Evolutionary conservation across 2,888 invertebrate species (phyloP).

Genomic region (Himalopsyche kuldschensis): DNA sequence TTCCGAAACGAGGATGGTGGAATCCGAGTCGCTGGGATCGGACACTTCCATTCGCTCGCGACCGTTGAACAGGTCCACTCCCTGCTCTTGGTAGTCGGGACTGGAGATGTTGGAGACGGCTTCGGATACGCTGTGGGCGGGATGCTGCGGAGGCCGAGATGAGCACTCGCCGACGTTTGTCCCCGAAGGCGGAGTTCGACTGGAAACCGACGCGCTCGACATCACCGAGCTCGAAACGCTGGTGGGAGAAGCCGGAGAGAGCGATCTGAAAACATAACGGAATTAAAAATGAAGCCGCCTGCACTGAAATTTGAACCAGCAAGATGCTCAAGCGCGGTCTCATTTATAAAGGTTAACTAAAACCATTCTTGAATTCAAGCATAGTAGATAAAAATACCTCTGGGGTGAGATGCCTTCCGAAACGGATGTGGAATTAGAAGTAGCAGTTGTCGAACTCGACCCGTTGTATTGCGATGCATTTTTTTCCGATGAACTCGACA

Average conservation of each 20-base stretch:
- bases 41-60: constrained; percentile 85
- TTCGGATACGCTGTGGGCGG: constrained; percentile 73
- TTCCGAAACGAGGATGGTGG: constrained; percentile 82
- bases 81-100: constrained; percentile 87
- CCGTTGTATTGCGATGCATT: constrained; percentile 62
- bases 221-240: constrained; percentile 86
- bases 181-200: constrained; percentile 56
- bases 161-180: constrained; percentile 43
- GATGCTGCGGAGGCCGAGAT: constrained; percentile 46
- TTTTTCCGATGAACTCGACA: constrained; percentile 61
- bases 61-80: constrained; percentile 76
- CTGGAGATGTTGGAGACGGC: constrained; percentile 88
- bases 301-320: too few relatives aligned
- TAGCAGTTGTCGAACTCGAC: constrained; percentile 61
- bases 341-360: not conserved
- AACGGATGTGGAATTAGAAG: constrained; percentile 62
- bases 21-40: constrained; percentile 88
- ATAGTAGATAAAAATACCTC: constrained; percentile 44
- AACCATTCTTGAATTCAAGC: too few relatives aligned
- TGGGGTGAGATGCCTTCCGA: constrained; percentile 57
- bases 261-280: constrained; percentile 54
- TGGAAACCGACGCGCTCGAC: constrained; percentile 75
- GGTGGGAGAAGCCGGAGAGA: constrained; percentile 79
- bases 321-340: too few relatives aligned
- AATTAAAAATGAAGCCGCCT: too few relatives aligned